Base-by-base conservation (phyloP, 1,140 invertebrate genomes). In the Drosophila simulans region DNA sequence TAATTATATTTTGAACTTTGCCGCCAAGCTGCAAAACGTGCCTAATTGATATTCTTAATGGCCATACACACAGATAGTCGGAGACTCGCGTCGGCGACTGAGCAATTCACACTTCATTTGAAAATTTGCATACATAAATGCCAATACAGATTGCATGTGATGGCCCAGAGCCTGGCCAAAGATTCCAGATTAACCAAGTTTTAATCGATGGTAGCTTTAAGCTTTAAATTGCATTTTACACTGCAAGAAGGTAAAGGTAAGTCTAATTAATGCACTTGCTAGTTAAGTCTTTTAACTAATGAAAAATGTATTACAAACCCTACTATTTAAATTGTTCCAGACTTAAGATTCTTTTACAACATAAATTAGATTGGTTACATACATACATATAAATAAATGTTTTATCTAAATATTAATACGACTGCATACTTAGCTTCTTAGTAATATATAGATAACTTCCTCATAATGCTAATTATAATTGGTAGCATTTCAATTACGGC, bases 61-160 rank as follows among this genome's bases (percentile, higher is more conserved):
- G 72, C 72, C 78, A 56, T 62, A 56, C 49, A 64, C 43, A 71
- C 25, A 69, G 42, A 74, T 39, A 65, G 55, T 62, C 39, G 37
- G 11, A 40, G 31, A 52, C n/a, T 58, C 35, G 34, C 56, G 42
- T 46, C 48, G 54, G 35, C 54, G 66, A 70, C 66, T 65, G 55
- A 60, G 74, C 68, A 85, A 85, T 85, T 85, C 78, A 82, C 82
- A 88, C 82, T 86, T 85, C 57, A 75, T 74, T 58, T 77, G 69
- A 46, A 62, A 37, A 85, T 85, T 86, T 86, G 82, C 82, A 85
- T 86, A 75, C 46, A 72, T 72, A 81, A 76, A 74, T 84, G 55
- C 43, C 59, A 69, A 66, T 68, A 60, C 59, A 66, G 73, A 86
- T 81, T 81, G 79, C 52, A 45, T 46, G 59, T 60, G 71, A 85